Conservation (phyloP, 2,797 vertebrate species). For the Amphiprion clarkii region DNA sequence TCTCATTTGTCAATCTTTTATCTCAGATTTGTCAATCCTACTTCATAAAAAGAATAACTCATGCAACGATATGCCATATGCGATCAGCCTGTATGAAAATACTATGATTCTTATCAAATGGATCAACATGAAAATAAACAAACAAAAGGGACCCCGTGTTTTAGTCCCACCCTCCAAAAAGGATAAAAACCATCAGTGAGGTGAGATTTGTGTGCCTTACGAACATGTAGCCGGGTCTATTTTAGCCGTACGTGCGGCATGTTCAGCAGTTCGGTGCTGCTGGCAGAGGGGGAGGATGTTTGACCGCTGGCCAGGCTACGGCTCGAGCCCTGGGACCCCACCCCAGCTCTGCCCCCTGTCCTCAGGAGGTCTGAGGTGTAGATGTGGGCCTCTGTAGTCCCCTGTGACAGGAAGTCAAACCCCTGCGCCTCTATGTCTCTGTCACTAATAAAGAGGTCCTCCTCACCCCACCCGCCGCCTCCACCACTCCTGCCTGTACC, state of each 20-base stretch:
- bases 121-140: slow-evolving; percentile 73
- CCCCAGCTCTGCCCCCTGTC: slow-evolving; percentile 90
- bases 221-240: slow-evolving; percentile 75
- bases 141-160: slow-evolving; percentile 32
- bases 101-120: slow-evolving; percentile 80
- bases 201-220: slow-evolving; percentile 52
- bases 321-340: slow-evolving; percentile 82
- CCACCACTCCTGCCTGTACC: slow-evolving; percentile 73
- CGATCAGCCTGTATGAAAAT: slow-evolving; percentile 85
- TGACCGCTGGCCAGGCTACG: slow-evolving; percentile 82
- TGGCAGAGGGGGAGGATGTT: slow-evolving; percentile 74
- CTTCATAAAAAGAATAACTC: slow-evolving; percentile 83
- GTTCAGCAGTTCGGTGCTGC: slow-evolving; percentile 89
- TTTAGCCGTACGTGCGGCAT: slow-evolving; percentile 94
- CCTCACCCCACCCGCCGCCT: slow-evolving; percentile 92
- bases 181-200: slow-evolving; percentile 62
- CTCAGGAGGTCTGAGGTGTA: slow-evolving; percentile 91
- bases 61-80: slow-evolving; percentile 90
- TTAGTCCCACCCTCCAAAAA: slow-evolving; percentile 54
- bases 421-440: slow-evolving; percentile 90
- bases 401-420: slow-evolving; percentile 87
- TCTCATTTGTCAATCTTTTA: slow-evolving; percentile 40
- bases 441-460: slow-evolving; percentile 96
- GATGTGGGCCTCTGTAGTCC: slow-evolving; percentile 83
- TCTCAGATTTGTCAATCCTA: slow-evolving; percentile 57